Conservation (phyloP, 2,888 invertebrate genomes). For the Luperina nickerlii region DNA sequence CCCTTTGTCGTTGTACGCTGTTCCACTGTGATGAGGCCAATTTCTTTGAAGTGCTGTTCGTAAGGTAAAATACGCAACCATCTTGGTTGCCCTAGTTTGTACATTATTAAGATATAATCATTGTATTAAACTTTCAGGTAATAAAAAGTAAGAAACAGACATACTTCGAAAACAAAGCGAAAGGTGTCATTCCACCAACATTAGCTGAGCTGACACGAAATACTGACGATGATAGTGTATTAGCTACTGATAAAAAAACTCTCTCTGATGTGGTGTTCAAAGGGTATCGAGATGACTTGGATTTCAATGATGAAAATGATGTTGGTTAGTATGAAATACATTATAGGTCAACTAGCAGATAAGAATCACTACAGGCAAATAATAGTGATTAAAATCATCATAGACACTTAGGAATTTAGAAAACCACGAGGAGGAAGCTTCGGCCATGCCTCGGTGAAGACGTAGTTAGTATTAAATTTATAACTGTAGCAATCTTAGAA, state of each 20-base stretch:
- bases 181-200: constrained; percentile 84
- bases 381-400: background rate
- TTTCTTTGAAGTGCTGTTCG: background rate
- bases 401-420: background rate
- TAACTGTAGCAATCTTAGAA: background rate
- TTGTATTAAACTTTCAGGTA: constrained; percentile 78
- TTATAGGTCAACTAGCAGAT: background rate
- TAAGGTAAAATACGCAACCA: background rate
- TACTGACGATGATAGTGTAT: constrained; percentile 78
- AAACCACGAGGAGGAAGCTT: background rate
- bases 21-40: background rate
- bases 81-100: too few species aligned
- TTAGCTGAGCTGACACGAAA: constrained; percentile 79
- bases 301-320: constrained; percentile 95
- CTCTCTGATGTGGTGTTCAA: constrained; percentile 89
- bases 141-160: constrained; percentile 91
- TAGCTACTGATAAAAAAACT: constrained; percentile 76
- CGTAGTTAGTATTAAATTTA: background rate
- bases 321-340: constrained; percentile 88
- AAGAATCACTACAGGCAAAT: too few species aligned
- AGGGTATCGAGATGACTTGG: constrained; percentile 94
- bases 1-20: background rate
- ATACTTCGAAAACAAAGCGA: constrained; percentile 87
- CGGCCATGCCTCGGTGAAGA: background rate
- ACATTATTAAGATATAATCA: background rate